Evolutionary conservation across 2,113 vertebrate genomes (phyloP).

Genomic region (Cnemophilus loriae): DNA sequence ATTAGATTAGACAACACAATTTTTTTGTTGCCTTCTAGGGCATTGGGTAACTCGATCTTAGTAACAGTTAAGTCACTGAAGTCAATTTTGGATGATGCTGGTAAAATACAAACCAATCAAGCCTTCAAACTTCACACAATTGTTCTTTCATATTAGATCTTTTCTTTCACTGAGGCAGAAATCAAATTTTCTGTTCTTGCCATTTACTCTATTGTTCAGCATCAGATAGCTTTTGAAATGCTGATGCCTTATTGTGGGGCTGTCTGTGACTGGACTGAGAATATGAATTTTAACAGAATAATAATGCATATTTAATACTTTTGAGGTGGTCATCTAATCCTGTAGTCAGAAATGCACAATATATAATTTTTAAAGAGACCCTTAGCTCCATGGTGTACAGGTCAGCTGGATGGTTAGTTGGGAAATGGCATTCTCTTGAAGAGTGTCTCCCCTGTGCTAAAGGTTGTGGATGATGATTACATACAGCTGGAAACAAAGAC

Average conservation of each 20-base stretch:
- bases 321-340: neutral
- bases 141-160: slow-evolving; percentile 7
- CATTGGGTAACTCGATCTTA: neutral
- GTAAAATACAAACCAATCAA: slow-evolving; percentile 11
- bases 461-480: neutral
- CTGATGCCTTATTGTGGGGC: neutral
- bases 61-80: neutral
- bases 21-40: neutral
- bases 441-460: neutral
- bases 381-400: neutral
- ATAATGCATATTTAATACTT: neutral
- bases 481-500: neutral
- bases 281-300: slow-evolving; percentile 17
- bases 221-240: slow-evolving; percentile 9
- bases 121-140: neutral
- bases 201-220: slow-evolving; percentile 5
- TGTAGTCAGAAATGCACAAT: neutral
- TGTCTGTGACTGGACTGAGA: neutral
- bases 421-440: neutral
- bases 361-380: neutral
- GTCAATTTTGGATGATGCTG: neutral
- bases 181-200: slow-evolving; percentile 18
- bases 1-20: neutral
- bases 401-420: neutral
- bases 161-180: neutral